Conservation (phyloP, 2,888 invertebrate genomes). For the Stegophylla sp. region DNA sequence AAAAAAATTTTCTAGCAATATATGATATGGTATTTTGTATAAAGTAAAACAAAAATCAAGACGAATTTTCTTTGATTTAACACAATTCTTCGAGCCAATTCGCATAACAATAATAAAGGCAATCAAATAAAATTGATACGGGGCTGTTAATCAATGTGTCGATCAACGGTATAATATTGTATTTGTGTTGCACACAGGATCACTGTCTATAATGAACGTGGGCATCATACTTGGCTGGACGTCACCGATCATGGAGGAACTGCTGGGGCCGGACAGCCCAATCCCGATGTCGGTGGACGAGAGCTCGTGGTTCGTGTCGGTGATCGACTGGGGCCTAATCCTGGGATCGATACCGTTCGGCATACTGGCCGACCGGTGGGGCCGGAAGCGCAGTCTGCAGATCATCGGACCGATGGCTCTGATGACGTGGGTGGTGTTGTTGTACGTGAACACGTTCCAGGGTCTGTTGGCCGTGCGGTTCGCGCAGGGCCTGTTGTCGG, state of each 20-base stretch:
- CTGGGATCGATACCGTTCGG: slow-evolving; percentile 65
- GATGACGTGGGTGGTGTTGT: slow-evolving; percentile 66
- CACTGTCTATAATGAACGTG: slow-evolving; percentile 59
- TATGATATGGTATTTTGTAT: too few relatives aligned
- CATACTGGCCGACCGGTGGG: slow-evolving; percentile 69
- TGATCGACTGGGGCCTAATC: slow-evolving; percentile 61
- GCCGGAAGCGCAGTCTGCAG: slow-evolving; percentile 69
- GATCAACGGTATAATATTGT: too few relatives aligned
- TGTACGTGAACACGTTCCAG: slow-evolving; percentile 56
- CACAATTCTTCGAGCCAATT: too few relatives aligned
- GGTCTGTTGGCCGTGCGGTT: slow-evolving; percentile 61
- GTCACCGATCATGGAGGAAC: slow-evolving; percentile 60
- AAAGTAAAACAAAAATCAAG: too few relatives aligned
- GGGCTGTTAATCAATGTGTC: too few relatives aligned
- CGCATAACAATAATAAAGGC: too few relatives aligned
- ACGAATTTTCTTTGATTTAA: too few relatives aligned
- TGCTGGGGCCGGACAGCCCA: slow-evolving; percentile 55
- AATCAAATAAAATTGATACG: too few relatives aligned
- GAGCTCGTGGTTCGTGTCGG: slow-evolving; percentile 61
- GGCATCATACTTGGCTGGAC: slow-evolving; percentile 61
- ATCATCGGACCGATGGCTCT: slow-evolving; percentile 69
- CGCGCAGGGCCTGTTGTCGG: slow-evolving; percentile 61
- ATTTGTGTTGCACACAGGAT: slow-evolving; percentile 29
- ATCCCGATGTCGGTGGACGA: slow-evolving; percentile 59
- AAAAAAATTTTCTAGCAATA: too few relatives aligned